Conservation (phyloP, 2,888 invertebrate species). For the Lathronympha strigana region DNA sequence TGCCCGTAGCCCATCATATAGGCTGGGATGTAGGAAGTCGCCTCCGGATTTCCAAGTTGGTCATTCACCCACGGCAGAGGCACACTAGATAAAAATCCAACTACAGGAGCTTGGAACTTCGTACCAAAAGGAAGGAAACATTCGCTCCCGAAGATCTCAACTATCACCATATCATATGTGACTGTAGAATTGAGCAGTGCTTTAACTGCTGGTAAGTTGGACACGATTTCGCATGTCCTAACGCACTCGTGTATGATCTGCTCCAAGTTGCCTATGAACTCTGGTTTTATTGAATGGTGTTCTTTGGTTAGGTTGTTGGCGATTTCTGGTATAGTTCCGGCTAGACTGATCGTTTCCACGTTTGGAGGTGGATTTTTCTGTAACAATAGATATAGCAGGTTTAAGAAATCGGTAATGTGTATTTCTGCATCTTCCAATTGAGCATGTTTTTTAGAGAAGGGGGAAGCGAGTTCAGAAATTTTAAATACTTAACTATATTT, state of each 20-base stretch:
- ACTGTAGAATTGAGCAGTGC: slow-evolving; percentile 68
- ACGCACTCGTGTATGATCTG: slow-evolving; percentile 78
- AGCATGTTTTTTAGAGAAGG: too few relatives aligned
- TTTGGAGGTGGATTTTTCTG: slow-evolving; percentile 75
- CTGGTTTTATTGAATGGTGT: slow-evolving; percentile 67
- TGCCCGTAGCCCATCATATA: slow-evolving; percentile 81
- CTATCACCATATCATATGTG: slow-evolving; percentile 72
- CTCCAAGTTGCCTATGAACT: slow-evolving; percentile 70
- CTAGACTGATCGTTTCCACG: slow-evolving; percentile 74
- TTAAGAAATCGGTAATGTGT: too few relatives aligned
- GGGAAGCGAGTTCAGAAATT: too few relatives aligned
- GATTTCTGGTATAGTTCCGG: slow-evolving; percentile 78
- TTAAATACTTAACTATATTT: too few relatives aligned
- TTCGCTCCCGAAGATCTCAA: slow-evolving; percentile 83
- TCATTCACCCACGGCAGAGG: slow-evolving; percentile 83
- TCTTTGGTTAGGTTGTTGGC: slow-evolving; percentile 70
- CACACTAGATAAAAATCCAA: slow-evolving; percentile 81
- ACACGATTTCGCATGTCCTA: slow-evolving; percentile 72
- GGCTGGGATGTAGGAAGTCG: slow-evolving; percentile 82
- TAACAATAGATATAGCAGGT: slow-evolving; percentile 49
- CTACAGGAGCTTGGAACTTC: slow-evolving; percentile 80
- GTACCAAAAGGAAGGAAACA: slow-evolving; percentile 83
- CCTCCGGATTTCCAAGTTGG: slow-evolving; percentile 83
- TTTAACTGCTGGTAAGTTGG: slow-evolving; percentile 67
- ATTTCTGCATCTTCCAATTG: too few relatives aligned